Conservation (phyloP, 2,888 invertebrate species). For the Pandemis cinnamomeana region DNA sequence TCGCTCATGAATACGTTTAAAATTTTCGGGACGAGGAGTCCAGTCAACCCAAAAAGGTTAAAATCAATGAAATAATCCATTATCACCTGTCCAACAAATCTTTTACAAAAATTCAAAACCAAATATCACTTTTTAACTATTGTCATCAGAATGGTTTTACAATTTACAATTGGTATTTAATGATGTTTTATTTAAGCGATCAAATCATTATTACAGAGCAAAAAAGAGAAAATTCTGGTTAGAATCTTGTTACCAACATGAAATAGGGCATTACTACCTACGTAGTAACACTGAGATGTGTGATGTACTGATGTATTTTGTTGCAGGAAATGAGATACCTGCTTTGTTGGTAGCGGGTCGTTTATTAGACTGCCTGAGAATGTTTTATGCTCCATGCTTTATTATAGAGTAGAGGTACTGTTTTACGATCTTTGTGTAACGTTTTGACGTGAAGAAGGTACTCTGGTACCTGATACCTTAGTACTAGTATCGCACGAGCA, state of each 20-base stretch:
- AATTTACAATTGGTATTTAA: too few species aligned
- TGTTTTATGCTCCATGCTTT: conserved; percentile 10
- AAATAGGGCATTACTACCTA: not conserved
- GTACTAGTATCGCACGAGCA: not conserved
- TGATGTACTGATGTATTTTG: conserved; percentile 29
- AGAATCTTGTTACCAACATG: not conserved
- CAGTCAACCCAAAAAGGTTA: too few species aligned
- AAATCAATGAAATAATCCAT: too few species aligned
- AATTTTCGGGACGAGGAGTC: too few species aligned
- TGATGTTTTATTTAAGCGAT: too few species aligned
- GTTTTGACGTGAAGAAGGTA: not conserved
- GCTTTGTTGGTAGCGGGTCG: conserved; percentile 20
- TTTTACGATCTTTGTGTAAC: not conserved
- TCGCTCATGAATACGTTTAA: conserved; percentile 19
- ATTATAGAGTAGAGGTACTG: not conserved
- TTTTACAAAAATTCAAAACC: too few species aligned
- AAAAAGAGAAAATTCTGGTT: not conserved
- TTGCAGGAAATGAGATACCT: conserved; percentile 25
- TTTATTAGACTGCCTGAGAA: conserved; percentile 11
- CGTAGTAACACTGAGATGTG: conserved; percentile 11
- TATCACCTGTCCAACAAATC: too few species aligned
- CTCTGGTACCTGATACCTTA: not conserved
- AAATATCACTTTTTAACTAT: too few species aligned
- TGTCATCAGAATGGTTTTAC: too few species aligned
- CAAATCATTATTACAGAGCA: too few species aligned